Conservation (phyloP, 1,140 invertebrate genomes). For the Eurosta solidaginis region DNA sequence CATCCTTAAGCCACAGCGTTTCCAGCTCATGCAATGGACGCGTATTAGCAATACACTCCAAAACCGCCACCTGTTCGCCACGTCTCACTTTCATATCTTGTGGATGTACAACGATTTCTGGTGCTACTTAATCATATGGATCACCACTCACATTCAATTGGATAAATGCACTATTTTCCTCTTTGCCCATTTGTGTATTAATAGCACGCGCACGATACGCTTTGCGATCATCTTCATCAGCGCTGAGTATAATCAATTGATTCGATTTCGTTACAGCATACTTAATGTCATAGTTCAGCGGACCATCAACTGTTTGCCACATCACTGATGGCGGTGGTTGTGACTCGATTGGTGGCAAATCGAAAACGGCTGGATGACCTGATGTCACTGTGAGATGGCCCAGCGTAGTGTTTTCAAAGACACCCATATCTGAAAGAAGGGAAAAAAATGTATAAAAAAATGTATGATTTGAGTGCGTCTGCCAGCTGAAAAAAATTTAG, state of each 20-base stretch:
- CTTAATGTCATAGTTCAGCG: conserved; percentile 77
- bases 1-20: conserved; percentile 90
- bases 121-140: conserved; percentile 73
- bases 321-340: conserved; percentile 79
- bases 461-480: neutral
- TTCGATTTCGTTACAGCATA: conserved; percentile 76
- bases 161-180: conserved; percentile 84
- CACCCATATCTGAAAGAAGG: conserved; percentile 71
- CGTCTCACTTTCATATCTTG: conserved; percentile 78
- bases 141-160: conserved; percentile 73
- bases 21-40: conserved; percentile 82
- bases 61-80: conserved; percentile 73
- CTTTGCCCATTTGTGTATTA: conserved; percentile 85
- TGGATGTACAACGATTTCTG: conserved; percentile 82
- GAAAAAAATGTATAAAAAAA: neutral
- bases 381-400: conserved; percentile 71
- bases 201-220: conserved; percentile 81
- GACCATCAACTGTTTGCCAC: conserved; percentile 79
- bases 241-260: conserved; percentile 80
- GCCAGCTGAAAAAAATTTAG: neutral
- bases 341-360: conserved; percentile 80
- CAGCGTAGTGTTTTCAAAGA: conserved; percentile 75
- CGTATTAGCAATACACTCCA: conserved; percentile 94
- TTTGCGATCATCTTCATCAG: conserved; percentile 72
- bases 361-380: conserved; percentile 80